Conservation (phyloP, 2,888 invertebrate species). For the Acanthosepion pharaonis region DNA sequence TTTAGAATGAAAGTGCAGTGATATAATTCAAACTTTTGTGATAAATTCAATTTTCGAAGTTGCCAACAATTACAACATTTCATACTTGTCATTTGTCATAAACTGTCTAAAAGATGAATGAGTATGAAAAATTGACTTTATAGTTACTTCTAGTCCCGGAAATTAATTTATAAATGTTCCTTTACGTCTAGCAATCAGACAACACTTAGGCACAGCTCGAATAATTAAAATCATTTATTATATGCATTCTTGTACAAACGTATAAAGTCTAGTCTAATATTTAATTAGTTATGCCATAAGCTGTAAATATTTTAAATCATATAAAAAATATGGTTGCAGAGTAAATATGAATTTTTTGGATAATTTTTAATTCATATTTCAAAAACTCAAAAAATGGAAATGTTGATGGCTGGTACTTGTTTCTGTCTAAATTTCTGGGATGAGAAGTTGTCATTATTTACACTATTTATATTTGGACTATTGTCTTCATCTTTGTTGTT, state of each 20-base stretch:
- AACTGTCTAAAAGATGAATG: not conserved
- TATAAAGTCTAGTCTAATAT: not conserved
- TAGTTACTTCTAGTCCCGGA: not conserved
- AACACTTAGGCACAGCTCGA: not conserved
- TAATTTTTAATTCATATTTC: not conserved
- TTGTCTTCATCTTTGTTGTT: too few relatives aligned
- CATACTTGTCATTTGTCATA: not conserved
- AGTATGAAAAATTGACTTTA: not conserved
- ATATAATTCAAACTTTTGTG: not conserved
- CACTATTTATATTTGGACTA: too few relatives aligned
- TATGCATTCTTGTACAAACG: not conserved
- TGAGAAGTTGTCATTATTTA: too few relatives aligned
- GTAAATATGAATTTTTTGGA: too few relatives aligned
- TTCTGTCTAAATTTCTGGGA: too few relatives aligned
- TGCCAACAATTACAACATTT: not conserved
- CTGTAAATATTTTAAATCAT: not conserved
- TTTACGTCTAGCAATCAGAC: not conserved
- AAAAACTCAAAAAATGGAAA: not conserved
- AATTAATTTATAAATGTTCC: not conserved
- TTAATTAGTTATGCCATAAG: not conserved
- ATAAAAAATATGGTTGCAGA: too few relatives aligned
- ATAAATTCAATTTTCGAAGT: not conserved
- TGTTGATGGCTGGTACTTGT: not conserved
- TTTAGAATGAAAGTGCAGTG: not conserved
- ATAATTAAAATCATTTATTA: not conserved